Percentiles rank a stretch among this genome's conserved stretches.
Conservation (phyloP, 2,888 invertebrate genomes). For the Chrysodeixis includens region DNA sequence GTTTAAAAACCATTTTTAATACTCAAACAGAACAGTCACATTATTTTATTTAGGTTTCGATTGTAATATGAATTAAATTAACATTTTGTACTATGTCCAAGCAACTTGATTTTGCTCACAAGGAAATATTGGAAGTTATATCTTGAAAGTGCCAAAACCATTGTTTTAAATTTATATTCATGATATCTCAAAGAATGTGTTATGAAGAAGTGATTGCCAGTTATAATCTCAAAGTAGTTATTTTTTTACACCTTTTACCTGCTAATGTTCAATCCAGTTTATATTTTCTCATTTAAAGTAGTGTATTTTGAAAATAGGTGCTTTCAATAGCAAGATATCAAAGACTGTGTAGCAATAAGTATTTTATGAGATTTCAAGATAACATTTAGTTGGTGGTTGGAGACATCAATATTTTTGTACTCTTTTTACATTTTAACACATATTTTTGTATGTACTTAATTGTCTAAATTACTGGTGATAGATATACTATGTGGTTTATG, state of each 20-base stretch:
- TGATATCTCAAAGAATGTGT: too few species aligned
- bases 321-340: slow-evolving; percentile 8
- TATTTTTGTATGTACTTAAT: slow-evolving; percentile 32
- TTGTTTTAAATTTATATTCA: neutral
- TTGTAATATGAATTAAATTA: too few species aligned
- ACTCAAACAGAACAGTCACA: too few species aligned
- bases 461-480: slow-evolving; percentile 31
- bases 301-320: slow-evolving; percentile 17
- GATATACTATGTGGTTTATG: slow-evolving; percentile 33
- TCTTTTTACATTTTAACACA: slow-evolving; percentile 4
- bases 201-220: too few species aligned
- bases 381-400: neutral
- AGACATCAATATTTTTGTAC: slow-evolving; percentile 17
- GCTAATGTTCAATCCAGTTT: too few species aligned
- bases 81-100: too few species aligned
- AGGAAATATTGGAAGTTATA: neutral
- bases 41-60: too few species aligned
- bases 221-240: too few species aligned
- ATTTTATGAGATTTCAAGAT: slow-evolving; percentile 9
- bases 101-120: too few species aligned
- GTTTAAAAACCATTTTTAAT: too few species aligned
- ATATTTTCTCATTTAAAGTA: neutral
- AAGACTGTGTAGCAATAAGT: slow-evolving; percentile 47
- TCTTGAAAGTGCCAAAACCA: neutral
- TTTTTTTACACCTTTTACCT: too few species aligned